A percentile compares a stretch with the other conserved stretches of the same genome.
These are phyloP conservation scores for Orthonevra nobilis DNA, from an alignment of 2,888 invertebrate genomes.

Conservation along the genomic window DNA sequence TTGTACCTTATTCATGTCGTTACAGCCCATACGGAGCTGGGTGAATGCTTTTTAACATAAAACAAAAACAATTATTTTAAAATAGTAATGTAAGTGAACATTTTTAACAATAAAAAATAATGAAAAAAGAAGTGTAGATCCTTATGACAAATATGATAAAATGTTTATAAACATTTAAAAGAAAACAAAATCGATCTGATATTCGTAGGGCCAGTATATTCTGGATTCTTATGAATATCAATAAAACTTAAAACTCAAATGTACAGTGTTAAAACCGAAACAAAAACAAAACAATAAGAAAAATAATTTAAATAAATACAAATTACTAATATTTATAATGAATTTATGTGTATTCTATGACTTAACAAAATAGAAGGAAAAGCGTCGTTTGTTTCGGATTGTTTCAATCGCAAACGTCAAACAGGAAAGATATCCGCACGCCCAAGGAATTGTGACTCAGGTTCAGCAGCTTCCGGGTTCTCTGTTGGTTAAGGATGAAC, in stretches of 20 bases:
- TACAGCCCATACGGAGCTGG: not conserved
- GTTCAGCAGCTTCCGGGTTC: no score
- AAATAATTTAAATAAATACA: conserved; percentile 42
- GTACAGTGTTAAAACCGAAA: conserved; percentile 49
- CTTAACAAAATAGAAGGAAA: no score
- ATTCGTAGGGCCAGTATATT: conserved; percentile 56
- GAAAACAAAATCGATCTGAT: conserved; percentile 31
- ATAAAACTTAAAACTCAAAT: conserved; percentile 50
- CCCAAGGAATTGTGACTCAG: no score
- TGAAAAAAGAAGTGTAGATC: conserved; percentile 43
- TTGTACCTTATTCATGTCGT: conserved; percentile 42
- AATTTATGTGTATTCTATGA: no score
- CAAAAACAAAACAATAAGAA: conserved; percentile 21
- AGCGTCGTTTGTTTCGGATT: no score
- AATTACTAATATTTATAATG: conserved; percentile 61
- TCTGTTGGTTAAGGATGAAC: no score
- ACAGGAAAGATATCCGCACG: no score
- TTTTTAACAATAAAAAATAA: conserved; percentile 53
- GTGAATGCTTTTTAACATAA: conserved; percentile 21
- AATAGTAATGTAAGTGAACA: conserved; percentile 51
- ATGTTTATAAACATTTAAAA: not conserved
- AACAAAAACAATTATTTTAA: conserved; percentile 39
- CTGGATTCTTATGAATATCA: conserved; percentile 54
- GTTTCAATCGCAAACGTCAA: no score
- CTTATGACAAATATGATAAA: conserved; percentile 45